These are phyloP conservation scores for Poecilia gillii DNA, from an alignment of 2,797 vertebrate genomes.

Conservation along the genomic window DNA sequence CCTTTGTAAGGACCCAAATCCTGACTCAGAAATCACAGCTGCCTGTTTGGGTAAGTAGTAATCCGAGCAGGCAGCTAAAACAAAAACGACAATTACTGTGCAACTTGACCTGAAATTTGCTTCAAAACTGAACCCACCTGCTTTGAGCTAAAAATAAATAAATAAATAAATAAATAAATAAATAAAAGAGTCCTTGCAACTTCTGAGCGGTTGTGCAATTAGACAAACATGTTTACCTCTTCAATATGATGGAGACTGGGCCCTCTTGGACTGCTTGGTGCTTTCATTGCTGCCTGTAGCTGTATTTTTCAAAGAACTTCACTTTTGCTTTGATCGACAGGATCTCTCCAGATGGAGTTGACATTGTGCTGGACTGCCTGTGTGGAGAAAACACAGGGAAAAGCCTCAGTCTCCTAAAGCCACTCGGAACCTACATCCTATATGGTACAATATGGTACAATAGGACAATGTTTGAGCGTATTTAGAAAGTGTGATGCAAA, in stretches of 20 bases:
- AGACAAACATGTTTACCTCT: not conserved
- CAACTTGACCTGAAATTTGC: not conserved
- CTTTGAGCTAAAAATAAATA: not conserved
- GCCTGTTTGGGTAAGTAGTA: not conserved
- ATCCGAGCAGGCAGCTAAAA: not conserved
- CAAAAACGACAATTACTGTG: not conserved
- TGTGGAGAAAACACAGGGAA: conserved; percentile 98
- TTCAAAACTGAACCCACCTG: not conserved
- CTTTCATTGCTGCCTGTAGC: not conserved
- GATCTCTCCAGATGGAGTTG: conserved; percentile 95
- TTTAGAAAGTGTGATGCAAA: not conserved
- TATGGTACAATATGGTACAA: conserved; percentile 89
- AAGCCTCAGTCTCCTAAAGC: conserved; percentile 93
- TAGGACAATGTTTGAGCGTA: conserved; percentile 46
- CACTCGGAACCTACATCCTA: conserved; percentile 95
- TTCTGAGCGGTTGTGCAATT: not conserved
- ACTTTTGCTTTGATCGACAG: conserved; percentile 70
- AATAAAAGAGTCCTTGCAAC: not conserved
- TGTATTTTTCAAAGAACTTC: not conserved
- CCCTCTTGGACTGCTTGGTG: not conserved
- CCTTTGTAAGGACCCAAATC: not conserved
- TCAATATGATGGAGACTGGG: not conserved
- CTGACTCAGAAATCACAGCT: not conserved
- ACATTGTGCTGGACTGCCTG: conserved; percentile 95
- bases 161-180: not conserved